These are phyloP conservation scores for Trypoxylus dichotomus DNA, from an alignment of 1,140 invertebrate genomes.

Conservation along the genomic window DNA sequence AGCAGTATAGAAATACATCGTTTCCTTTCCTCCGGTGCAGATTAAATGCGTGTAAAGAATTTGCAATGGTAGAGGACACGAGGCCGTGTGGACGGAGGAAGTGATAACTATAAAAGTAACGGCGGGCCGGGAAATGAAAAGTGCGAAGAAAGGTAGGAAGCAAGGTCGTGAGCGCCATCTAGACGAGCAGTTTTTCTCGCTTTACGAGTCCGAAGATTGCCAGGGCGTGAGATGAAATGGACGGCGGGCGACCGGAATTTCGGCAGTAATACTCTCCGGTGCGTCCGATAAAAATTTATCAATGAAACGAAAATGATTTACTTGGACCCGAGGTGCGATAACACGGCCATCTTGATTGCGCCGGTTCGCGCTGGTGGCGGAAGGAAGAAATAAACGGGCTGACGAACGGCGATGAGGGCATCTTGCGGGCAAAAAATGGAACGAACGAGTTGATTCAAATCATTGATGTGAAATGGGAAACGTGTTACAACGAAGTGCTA, in stretches of 20 bases:
- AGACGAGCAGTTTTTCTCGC: conserved; percentile 47
- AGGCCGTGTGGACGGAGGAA: conserved; percentile 44
- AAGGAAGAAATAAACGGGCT: background rate
- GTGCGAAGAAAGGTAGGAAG: conserved; percentile 51
- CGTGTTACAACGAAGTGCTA: too few species aligned
- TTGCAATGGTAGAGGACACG: conserved; percentile 33
- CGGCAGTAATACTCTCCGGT: conserved; percentile 15
- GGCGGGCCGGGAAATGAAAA: conserved; percentile 49
- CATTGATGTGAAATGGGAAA: background rate
- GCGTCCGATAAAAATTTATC: conserved; percentile 23
- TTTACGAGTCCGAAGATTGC: conserved; percentile 48
- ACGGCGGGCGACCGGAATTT: conserved; percentile 25
- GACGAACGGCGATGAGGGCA: background rate
- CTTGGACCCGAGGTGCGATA: conserved; percentile 18
- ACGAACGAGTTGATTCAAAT: background rate
- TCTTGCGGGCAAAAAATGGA: background rate
- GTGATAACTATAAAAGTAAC: conserved; percentile 53
- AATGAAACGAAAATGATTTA: conserved; percentile 26
- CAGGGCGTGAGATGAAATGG: conserved; percentile 43
- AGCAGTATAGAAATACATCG: background rate
- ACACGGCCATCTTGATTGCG: conserved; percentile 2
- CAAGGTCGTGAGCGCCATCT: conserved; percentile 49
- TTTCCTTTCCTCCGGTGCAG: conserved; percentile 16
- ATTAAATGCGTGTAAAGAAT: conserved; percentile 43
- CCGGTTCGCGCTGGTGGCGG: background rate